Base-by-base conservation (phyloP, 1,140 invertebrate species). In the Stegodyphus dumicola region DNA sequence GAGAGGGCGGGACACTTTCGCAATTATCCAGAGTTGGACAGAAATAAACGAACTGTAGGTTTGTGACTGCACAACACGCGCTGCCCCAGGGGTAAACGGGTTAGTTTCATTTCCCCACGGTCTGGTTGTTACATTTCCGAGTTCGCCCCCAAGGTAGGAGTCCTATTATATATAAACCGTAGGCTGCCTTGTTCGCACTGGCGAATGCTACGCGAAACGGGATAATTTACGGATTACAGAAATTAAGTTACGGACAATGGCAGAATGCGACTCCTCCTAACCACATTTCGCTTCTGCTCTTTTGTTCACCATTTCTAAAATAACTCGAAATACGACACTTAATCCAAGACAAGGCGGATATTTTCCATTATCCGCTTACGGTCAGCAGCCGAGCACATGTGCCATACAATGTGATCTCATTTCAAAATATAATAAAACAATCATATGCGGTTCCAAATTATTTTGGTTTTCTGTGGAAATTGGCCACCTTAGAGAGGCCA, bases 151-250 rank as follows among this genome's bases (percentile, higher is more conserved):
- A 69, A 51, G 66, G 77, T 49, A 52, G 49, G 65, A 66, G 51
- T 48, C 56, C 56, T 11, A 60, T 15, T 15, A 33, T 33, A 33
- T 33, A 33, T 33, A 33, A 33, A 33, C 33, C 33, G 33, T 33
- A 33, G 33, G 33, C 33, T 33, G 33, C 33, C 33, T 33, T 33
- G 33, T 76, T 33, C 74, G 15, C 74, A 17, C 53, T 52, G 49
- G 53, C 53, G 70, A 73, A 73, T 73, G 11, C 70, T 52, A 52
- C 13, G 13, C 49, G 70, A 73, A 73, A 73, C 33, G 33, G 64
- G 76, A 67, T 77, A 67, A 67, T 77, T 67, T 77, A 49, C 64
- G 76, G 76, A 77, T 77, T 77, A 66, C 64, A 11, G 33, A 56
- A 77, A 77, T 77, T 66, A 52, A 77, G 64, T 77, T 77, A 53